Percentiles rank a stretch among this genome's conserved stretches.
These are phyloP conservation scores for Pristiophorus japonicus DNA, from an alignment of 2,113 vertebrate species.

Conservation along the genomic window DNA sequence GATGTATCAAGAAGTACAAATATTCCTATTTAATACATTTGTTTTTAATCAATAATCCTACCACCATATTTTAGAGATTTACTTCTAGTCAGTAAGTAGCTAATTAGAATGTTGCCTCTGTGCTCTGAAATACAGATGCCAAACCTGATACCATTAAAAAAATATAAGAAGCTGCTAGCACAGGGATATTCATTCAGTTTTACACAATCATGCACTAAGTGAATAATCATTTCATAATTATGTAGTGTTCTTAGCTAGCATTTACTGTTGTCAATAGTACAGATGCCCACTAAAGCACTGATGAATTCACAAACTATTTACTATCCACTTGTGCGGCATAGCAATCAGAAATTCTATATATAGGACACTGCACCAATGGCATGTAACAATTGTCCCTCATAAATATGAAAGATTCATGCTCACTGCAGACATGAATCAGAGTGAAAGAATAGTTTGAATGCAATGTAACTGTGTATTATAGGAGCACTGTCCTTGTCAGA, in stretches of 20 bases:
- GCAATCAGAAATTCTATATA: not conserved
- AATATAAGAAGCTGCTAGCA: not conserved
- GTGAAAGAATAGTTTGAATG: not conserved
- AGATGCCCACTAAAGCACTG: not conserved
- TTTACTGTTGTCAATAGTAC: not conserved
- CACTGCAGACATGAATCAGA: not conserved
- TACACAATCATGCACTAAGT: not conserved
- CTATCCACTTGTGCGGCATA: not conserved
- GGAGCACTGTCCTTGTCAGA: not conserved
- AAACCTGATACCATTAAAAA: not conserved
- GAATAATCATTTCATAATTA: not conserved
- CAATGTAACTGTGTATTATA: not conserved
- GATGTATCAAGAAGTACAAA: not conserved
- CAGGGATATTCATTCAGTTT: not conserved
- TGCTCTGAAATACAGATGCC: not conserved
- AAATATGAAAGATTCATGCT: not conserved
- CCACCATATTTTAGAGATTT: not conserved
- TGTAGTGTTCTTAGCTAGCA: not conserved
- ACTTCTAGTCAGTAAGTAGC: not conserved
- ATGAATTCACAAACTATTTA: slow-evolving; percentile 2
- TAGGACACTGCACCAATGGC: not conserved
- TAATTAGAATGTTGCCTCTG: not conserved
- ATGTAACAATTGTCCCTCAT: not conserved
- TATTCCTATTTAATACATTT: not conserved
- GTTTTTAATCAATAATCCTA: not conserved